Conservation (phyloP, 2,888 invertebrate genomes). For the Epistrophe eligans region DNA sequence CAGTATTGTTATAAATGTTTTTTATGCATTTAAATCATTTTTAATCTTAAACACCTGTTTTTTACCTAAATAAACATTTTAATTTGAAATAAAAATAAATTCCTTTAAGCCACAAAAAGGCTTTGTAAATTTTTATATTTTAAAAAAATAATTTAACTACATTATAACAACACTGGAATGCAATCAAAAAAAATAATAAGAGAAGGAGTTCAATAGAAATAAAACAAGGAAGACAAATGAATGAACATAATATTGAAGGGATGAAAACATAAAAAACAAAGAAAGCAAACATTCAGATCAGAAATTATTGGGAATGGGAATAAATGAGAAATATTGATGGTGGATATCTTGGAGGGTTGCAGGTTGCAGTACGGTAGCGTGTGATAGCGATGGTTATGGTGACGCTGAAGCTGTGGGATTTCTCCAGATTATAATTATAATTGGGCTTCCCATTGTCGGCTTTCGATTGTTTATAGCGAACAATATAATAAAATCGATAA, state of each 20-base stretch:
- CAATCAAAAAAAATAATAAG: neutral
- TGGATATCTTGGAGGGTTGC: neutral
- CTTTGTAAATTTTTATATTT: neutral
- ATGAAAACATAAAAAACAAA: neutral
- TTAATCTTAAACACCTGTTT: neutral
- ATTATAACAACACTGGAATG: neutral
- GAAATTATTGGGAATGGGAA: slow-evolving; percentile 31
- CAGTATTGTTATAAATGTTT: neutral
- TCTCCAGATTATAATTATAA: slow-evolving; percentile 43
- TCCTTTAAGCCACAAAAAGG: rapidly evolving
- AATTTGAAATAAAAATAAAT: neutral
- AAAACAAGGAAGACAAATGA: slow-evolving; percentile 40
- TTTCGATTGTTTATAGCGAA: slow-evolving; percentile 26
- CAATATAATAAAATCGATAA: slow-evolving; percentile 25
- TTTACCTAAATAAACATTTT: neutral
- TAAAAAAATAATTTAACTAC: neutral
- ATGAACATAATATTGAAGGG: slow-evolving; percentile 54
- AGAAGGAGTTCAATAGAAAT: slow-evolving; percentile 1
- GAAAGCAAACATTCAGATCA: slow-evolving; percentile 43
- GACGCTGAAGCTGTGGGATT: slow-evolving; percentile 8
- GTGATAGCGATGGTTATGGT: neutral
- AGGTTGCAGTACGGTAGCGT: neutral
- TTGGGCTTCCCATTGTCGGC: slow-evolving; percentile 47
- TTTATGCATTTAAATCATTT: neutral
- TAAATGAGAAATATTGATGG: neutral